Conservation (phyloP, 2,113 vertebrate genomes). For the Stegastes partitus region DNA sequence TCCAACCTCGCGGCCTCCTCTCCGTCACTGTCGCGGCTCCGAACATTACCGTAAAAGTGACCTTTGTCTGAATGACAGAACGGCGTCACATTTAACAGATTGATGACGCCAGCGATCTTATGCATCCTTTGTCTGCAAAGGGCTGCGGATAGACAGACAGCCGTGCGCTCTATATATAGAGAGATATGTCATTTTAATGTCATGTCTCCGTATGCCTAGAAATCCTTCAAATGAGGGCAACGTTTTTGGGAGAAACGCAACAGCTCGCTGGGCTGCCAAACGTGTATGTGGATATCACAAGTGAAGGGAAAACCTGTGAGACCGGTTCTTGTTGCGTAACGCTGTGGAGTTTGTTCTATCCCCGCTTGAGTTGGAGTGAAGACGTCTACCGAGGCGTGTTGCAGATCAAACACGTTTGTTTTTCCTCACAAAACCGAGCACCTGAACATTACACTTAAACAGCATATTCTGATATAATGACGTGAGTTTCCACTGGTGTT, state of each 20-base stretch:
- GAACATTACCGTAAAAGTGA: too few species aligned
- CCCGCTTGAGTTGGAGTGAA: not conserved
- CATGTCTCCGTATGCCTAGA: slow-evolving; percentile 10
- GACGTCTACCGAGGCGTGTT: not conserved
- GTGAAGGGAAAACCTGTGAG: slow-evolving; percentile 21
- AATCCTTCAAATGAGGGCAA: slow-evolving; percentile 28
- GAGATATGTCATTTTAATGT: not conserved
- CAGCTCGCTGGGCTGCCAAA: slow-evolving; percentile 1
- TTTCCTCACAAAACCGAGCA: too few species aligned
- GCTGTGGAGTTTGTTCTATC: not conserved
- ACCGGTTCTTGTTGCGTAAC: slow-evolving; percentile 14
- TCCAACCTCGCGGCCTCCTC: too few species aligned
- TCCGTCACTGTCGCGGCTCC: too few species aligned
- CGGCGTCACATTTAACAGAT: too few species aligned
- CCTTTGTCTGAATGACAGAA: too few species aligned
- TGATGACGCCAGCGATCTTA: too few species aligned
- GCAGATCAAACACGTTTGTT: not conserved
- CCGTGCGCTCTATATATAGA: not conserved
- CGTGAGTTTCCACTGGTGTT: too few species aligned
- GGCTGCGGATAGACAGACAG: not conserved
- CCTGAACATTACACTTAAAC: too few species aligned
- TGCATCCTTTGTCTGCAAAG: too few species aligned
- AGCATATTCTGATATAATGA: too few species aligned
- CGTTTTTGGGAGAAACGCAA: slow-evolving; percentile 16
- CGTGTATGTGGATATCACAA: slow-evolving; percentile 26